Evolutionary conservation across 1,140 invertebrate genomes (phyloP).

Genomic region (Ceratina australensis): DNA sequence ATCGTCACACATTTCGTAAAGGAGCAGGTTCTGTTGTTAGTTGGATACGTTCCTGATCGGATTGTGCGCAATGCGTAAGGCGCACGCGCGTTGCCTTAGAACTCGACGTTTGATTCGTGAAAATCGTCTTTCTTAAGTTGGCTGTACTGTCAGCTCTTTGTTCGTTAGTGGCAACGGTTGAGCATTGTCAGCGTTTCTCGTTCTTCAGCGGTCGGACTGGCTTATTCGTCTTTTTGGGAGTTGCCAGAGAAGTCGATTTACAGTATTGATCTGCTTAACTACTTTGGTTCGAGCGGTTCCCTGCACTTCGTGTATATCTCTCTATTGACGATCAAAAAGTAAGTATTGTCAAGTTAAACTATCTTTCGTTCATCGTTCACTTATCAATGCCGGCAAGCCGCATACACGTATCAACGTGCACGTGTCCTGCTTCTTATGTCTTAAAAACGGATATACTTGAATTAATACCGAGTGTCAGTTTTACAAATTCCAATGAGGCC

Average conservation of each 20-base stretch:
- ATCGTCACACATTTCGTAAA: neutral
- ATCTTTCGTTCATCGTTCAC: neutral
- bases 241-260: neutral
- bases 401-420: conserved; percentile 14
- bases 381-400: conserved; percentile 33
- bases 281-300: fast-evolving
- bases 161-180: conserved; percentile 13
- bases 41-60: neutral
- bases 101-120: conserved; percentile 39
- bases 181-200: conserved; percentile 7
- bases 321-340: neutral
- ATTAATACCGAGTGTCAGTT: conserved; percentile 1
- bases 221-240: conserved; percentile 11
- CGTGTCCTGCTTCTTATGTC: neutral
- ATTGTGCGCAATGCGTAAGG: neutral
- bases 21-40: neutral
- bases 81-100: conserved; percentile 8
- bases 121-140: neutral
- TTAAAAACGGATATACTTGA: neutral
- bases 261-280: neutral
- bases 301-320: neutral
- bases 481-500: neutral
- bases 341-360: conserved; percentile 7
- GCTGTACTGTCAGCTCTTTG: conserved; percentile 28
- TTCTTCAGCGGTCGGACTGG: neutral